These are phyloP conservation scores for Microplitis manilae DNA, from an alignment of 2,888 invertebrate genomes.

Conservation along the genomic window DNA sequence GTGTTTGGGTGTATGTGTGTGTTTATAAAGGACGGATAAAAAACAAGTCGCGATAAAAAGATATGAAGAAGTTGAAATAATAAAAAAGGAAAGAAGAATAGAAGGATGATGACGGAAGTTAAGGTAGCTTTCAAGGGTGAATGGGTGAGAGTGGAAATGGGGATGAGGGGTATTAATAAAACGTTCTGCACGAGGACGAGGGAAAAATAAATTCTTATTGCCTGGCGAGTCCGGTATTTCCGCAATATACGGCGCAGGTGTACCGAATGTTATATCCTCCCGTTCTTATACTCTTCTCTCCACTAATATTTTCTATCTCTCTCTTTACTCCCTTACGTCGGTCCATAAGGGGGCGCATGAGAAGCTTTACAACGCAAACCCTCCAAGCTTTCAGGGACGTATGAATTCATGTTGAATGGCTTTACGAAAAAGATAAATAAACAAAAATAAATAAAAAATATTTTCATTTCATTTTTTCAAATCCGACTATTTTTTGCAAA, in stretches of 20 bases:
- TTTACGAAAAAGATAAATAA: slow-evolving; percentile 5
- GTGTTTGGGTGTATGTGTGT: not conserved
- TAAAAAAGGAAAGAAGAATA: slow-evolving; percentile 7
- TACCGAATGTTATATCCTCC: slow-evolving; percentile 65
- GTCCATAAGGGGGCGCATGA: slow-evolving; percentile 37
- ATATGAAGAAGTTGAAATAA: not conserved
- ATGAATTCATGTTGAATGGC: slow-evolving; percentile 10
- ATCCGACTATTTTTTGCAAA: not conserved
- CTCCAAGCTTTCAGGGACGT: slow-evolving; percentile 34
- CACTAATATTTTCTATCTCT: slow-evolving; percentile 23
- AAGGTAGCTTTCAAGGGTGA: slow-evolving; percentile 36
- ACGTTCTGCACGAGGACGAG: slow-evolving; percentile 56
- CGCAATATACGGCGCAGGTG: slow-evolving; percentile 71
- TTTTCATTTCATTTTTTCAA: not conserved
- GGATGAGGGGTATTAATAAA: slow-evolving; percentile 61
- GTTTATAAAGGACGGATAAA: not conserved
- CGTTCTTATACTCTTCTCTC: slow-evolving; percentile 44
- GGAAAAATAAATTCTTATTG: slow-evolving; percentile 61
- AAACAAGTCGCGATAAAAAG: slow-evolving; percentile 8
- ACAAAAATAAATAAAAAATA: not conserved
- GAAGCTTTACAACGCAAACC: slow-evolving; percentile 23
- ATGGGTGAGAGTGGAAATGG: slow-evolving; percentile 4
- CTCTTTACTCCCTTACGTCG: slow-evolving; percentile 30
- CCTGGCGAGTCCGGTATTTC: slow-evolving; percentile 68
- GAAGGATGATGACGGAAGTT: slow-evolving; percentile 38